A percentile compares a stretch with the other conserved stretches of the same genome.
Evolutionary conservation across 1,140 invertebrate genomes (phyloP).

Genomic region (Steinernema feltiae): DNA sequence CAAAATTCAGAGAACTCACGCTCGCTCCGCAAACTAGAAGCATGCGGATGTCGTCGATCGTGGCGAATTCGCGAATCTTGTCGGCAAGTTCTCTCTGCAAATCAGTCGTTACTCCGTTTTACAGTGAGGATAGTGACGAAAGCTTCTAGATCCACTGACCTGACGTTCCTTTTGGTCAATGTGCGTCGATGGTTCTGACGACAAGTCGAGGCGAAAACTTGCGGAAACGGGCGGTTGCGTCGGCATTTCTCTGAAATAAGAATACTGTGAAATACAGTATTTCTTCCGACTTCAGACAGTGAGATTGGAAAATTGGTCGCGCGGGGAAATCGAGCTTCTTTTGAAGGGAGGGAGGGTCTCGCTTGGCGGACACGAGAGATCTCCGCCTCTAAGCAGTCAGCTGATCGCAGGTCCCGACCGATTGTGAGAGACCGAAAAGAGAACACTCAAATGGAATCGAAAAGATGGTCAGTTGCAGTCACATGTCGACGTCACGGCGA

Average conservation of each 20-base stretch:
- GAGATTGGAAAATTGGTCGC: background rate
- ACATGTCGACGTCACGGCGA: background rate
- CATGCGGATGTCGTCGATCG: slow-evolving; percentile 77
- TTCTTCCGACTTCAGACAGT: background rate
- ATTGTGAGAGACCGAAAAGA: background rate
- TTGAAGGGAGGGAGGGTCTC: background rate
- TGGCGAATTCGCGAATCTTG: slow-evolving; percentile 77
- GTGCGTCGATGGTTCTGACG: background rate
- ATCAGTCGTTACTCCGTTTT: background rate
- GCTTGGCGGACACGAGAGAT: background rate
- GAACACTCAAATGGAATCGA: background rate
- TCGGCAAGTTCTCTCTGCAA: slow-evolving; percentile 76
- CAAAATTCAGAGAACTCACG: slow-evolving; percentile 58
- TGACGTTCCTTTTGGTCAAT: background rate
- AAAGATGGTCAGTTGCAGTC: background rate
- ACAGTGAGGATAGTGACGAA: too few relatives aligned
- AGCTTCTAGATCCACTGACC: too few relatives aligned
- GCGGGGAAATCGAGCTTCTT: background rate
- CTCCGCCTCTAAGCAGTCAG: background rate
- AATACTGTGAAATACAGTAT: background rate
- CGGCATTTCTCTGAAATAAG: background rate
- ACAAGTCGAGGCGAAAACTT: background rate
- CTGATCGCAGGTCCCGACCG: background rate
- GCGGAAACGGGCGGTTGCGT: background rate
- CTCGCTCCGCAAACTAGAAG: slow-evolving; percentile 77